phyloP scores from a whole-genome alignment of 1,140 invertebrate species.

The Agraylea sexmaculata region DNA sequence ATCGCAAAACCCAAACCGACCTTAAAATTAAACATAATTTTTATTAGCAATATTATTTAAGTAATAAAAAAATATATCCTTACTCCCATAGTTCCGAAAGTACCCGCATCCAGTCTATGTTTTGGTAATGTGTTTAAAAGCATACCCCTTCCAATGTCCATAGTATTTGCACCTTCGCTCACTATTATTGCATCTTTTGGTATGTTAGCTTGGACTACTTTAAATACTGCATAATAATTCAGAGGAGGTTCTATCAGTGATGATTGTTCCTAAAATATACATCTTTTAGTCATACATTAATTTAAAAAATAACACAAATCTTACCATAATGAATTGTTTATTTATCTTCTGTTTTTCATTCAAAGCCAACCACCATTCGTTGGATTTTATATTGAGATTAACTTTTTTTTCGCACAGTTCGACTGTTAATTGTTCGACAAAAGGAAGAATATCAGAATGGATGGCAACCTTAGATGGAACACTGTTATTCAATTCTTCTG shows the following conservation, averaged over 20 bases:
- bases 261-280: slow-evolving; percentile 19
- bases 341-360: slow-evolving; percentile 49
- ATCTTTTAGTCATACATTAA: slow-evolving; percentile 4
- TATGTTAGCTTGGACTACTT: slow-evolving; percentile 59
- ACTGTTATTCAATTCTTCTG: slow-evolving; percentile 90
- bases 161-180: slow-evolving; percentile 97
- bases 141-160: slow-evolving; percentile 92
- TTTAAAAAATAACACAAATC: slow-evolving; percentile 9
- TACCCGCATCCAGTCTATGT: slow-evolving; percentile 80
- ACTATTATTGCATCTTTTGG: slow-evolving; percentile 81
- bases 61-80: slow-evolving; percentile 8
- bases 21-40: slow-evolving; percentile 23
- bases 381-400: slow-evolving; percentile 31
- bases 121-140: slow-evolving; percentile 70
- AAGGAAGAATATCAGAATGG: slow-evolving; percentile 65
- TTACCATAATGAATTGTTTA: slow-evolving; percentile 43
- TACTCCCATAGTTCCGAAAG: slow-evolving; percentile 94
- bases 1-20: slow-evolving; percentile 87
- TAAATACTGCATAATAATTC: slow-evolving; percentile 89
- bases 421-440: slow-evolving; percentile 49
- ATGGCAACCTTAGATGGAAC: slow-evolving; percentile 60
- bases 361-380: slow-evolving; percentile 46
- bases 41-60: not conserved
- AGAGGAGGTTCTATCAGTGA: slow-evolving; percentile 51
- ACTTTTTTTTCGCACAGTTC: slow-evolving; percentile 42